These are phyloP conservation scores for Lycophotia porphyrea DNA, from an alignment of 2,888 invertebrate genomes.

Conservation along the genomic window DNA sequence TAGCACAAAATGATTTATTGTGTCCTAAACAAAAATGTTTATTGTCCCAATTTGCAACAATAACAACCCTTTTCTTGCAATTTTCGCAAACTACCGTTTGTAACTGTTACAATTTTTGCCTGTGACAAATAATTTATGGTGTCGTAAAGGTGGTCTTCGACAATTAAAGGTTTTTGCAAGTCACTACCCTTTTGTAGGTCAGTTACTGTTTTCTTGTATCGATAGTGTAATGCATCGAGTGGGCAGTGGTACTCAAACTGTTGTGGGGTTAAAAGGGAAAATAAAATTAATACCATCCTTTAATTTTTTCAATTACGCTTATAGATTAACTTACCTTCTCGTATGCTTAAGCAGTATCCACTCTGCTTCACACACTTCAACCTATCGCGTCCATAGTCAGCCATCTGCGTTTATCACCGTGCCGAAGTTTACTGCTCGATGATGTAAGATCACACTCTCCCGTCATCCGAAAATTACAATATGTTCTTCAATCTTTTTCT, in stretches of 20 bases:
- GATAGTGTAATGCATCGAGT: conserved; percentile 73
- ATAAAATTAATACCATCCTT: neutral
- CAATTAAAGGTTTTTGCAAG: conserved; percentile 81
- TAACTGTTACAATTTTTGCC: conserved; percentile 83
- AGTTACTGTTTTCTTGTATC: conserved; percentile 79
- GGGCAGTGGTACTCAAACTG: conserved; percentile 75
- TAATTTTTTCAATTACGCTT: neutral
- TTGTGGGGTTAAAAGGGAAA: neutral
- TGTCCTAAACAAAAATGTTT: conserved; percentile 63
- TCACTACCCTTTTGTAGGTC: conserved; percentile 87
- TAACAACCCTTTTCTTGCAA: conserved; percentile 82
- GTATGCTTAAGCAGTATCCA: neutral
- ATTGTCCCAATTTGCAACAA: conserved; percentile 72
- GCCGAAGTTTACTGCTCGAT: neutral
- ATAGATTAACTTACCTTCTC: neutral
- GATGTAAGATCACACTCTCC: neutral
- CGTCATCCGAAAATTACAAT: neutral
- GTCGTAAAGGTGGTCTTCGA: conserved; percentile 83
- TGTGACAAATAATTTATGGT: conserved; percentile 83
- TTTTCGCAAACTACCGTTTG: conserved; percentile 83
- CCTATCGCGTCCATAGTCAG: too few relatives aligned
- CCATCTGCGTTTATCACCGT: neutral
- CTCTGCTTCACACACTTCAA: neutral
- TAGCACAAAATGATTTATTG: conserved; percentile 73
- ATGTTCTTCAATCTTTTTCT: neutral